These are phyloP conservation scores for Antheraea yamamai DNA, from an alignment of 2,888 invertebrate genomes.

Conservation along the genomic window DNA sequence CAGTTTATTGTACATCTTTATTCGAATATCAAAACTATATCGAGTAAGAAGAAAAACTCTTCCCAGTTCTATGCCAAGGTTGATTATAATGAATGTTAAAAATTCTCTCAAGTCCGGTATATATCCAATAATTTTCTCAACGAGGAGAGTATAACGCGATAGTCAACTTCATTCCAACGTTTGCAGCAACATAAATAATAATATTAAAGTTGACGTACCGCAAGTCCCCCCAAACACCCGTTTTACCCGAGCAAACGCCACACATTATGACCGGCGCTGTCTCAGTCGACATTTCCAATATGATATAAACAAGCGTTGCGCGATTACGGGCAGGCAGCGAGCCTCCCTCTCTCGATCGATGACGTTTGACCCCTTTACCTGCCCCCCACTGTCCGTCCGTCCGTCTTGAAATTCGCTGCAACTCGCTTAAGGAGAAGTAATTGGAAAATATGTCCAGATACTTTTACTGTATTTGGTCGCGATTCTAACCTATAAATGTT, in stretches of 20 bases:
- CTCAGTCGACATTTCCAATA: constrained; percentile 32
- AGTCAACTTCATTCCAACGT: constrained; percentile 3
- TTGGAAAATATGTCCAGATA: constrained; percentile 7
- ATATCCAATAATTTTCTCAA: not conserved
- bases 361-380: constrained; percentile 79
- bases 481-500: not conserved
- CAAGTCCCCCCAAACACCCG: constrained; percentile 1
- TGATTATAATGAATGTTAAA: not conserved
- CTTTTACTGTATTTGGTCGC: not conserved
- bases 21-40: no score
- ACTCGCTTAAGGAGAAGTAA: constrained; percentile 57
- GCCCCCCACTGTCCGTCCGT: constrained; percentile 65
- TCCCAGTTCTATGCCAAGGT: not conserved
- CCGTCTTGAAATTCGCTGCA: constrained; percentile 71
- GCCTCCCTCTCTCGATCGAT: constrained; percentile 61
- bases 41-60: not conserved
- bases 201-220: not conserved
- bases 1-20: no score
- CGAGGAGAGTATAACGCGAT: not conserved
- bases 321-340: constrained; percentile 40
- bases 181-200: constrained; percentile 1
- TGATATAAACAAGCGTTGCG: constrained; percentile 42
- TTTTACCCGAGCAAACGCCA: constrained; percentile 13
- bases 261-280: constrained; percentile 19
- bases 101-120: not conserved